Evolutionary conservation across 2,797 vertebrate species (phyloP).

Genomic region (Echiichthys vipera): DNA sequence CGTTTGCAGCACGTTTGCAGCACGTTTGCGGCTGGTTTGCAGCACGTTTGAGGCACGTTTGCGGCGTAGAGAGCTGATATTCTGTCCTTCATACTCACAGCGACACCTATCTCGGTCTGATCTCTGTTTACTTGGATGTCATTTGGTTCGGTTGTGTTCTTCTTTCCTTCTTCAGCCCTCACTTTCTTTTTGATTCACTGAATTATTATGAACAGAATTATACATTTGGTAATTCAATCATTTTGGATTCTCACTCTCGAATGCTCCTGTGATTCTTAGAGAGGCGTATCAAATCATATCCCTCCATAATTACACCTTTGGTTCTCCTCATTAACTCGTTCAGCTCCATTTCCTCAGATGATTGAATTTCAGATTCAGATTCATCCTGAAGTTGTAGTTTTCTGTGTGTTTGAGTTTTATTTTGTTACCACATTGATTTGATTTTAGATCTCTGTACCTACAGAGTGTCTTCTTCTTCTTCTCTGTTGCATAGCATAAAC

Average conservation of each 20-base stretch:
- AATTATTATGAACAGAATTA: too few species aligned
- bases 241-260: slow-evolving; percentile 26
- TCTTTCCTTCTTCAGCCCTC: neutral
- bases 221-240: slow-evolving; percentile 36
- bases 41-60: too few species aligned
- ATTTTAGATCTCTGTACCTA: too few species aligned
- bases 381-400: slow-evolving; percentile 39
- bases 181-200: slow-evolving; percentile 14
- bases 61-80: too few species aligned
- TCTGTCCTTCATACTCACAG: too few species aligned
- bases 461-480: too few species aligned
- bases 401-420: slow-evolving; percentile 34
- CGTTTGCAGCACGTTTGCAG: too few species aligned
- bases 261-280: slow-evolving; percentile 52
- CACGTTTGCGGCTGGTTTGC: too few species aligned
- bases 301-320: slow-evolving; percentile 63
- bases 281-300: slow-evolving; percentile 58
- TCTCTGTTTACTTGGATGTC: too few species aligned
- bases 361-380: slow-evolving; percentile 57
- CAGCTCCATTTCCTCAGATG: slow-evolving; percentile 66
- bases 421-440: slow-evolving; percentile 19
- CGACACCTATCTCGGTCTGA: too few species aligned
- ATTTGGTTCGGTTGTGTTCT: too few species aligned
- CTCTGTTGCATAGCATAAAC: too few species aligned
- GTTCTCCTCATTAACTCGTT: slow-evolving; percentile 53